Base-by-base conservation (phyloP, 2,888 invertebrate species). In the Dynastes tityus region DNA sequence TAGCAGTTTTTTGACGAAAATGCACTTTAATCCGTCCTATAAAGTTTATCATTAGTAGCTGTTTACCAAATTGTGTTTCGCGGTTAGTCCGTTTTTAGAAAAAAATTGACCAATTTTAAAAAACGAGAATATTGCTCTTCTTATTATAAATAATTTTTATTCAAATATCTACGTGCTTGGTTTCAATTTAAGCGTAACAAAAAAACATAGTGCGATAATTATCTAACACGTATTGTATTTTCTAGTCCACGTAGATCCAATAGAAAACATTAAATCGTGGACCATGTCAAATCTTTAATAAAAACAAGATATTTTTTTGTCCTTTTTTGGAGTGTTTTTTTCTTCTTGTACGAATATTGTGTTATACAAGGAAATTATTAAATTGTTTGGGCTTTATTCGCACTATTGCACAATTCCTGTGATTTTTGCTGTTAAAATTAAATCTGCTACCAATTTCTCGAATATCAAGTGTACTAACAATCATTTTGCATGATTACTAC, bases 341-440 rank as follows among this genome's bases (percentile, higher is more conserved):
- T 70, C 32, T 11, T 45, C 45, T 45, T 45, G 45, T 45, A 45
- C 45, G 11, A 45, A 45, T 45, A 45, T 45, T 45, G 6, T 45
- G 29, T 55, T 22, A 16, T 0, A n/a, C 55, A 55, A 55, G 55
- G n/a, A 55, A 55, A 55, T 45, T 32, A 32, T 63, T 3, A 63
- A 63, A 27, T 79, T 51, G 53, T 65, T 79, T 79, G 77, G 74
- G 68, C 77, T 74, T 68, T 58, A 76, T 55, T 70, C 70, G 76
- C 79, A 76, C 79, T 68, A 61, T 71, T 82, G 82, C 83, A 83
- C 82, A 82, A 82, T 82, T 81, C 82, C 83, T 83, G 83, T 83
- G 83, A 83, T 83, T 83, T 81, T 77, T 67, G 79, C 80, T 82
- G 78, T 75, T 49, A 77, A 81, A 79, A 76, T 80, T 80, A 73